phyloP scores from a whole-genome alignment of 2,888 invertebrate species.

The Lydus trimaculatus region DNA sequence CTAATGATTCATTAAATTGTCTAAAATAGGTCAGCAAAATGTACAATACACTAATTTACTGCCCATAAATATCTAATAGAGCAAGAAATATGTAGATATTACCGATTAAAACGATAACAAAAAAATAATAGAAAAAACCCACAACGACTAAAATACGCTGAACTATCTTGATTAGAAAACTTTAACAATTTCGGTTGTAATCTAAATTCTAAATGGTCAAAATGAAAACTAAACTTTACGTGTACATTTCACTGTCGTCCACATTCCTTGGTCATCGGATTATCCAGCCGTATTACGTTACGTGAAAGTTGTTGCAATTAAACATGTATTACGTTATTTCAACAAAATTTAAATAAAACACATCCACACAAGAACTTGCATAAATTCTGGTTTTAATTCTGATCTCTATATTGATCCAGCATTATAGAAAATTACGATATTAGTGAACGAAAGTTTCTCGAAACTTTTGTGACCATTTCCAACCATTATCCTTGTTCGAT shows the following conservation, averaged over 20 bases:
- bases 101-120: background rate
- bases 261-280: background rate
- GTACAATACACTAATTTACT: background rate
- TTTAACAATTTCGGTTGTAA: constrained; percentile 30
- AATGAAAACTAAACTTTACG: constrained; percentile 28
- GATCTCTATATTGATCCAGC: too few species aligned
- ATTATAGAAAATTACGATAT: too few species aligned
- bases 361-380: too few species aligned
- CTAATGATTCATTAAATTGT: constrained; percentile 27
- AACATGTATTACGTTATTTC: background rate
- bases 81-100: background rate
- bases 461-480: too few species aligned
- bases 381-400: too few species aligned
- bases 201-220: constrained; percentile 32
- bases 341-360: too few species aligned
- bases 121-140: background rate
- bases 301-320: background rate
- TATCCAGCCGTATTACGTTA: background rate
- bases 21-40: background rate
- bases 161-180: constrained; percentile 33
- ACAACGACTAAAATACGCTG: constrained; percentile 15
- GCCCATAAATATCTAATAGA: background rate
- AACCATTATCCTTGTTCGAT: too few species aligned
- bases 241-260: constrained; percentile 4
- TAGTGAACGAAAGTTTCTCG: too few species aligned